Evolutionary conservation across 2,797 vertebrate genomes (phyloP).

Genomic region (Micromesistius poutassou): DNA sequence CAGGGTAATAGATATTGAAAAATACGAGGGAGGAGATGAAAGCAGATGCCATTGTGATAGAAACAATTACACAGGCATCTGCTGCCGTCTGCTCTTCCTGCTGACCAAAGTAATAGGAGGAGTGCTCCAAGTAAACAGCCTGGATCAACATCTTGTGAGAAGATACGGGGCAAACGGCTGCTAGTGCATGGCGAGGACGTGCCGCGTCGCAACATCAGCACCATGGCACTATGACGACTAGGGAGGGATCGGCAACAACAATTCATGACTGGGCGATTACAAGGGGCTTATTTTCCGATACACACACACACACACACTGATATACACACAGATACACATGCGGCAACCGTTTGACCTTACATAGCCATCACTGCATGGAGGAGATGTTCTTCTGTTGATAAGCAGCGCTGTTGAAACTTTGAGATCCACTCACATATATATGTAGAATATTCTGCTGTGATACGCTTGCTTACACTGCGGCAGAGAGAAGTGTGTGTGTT

Average conservation of each 20-base stretch:
- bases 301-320: neutral
- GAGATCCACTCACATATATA: neutral
- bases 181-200: neutral
- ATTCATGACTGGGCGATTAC: neutral
- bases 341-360: neutral
- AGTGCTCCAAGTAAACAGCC: neutral
- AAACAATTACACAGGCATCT: neutral
- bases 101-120: constrained; percentile 1
- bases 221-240: neutral
- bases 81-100: neutral
- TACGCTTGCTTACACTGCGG: neutral
- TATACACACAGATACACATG: neutral
- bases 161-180: neutral
- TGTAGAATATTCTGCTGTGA: neutral
- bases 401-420: neutral
- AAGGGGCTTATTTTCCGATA: neutral
- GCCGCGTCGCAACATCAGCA: neutral
- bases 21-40: neutral
- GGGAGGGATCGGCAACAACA: neutral
- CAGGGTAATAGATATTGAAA: neutral
- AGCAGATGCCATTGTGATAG: neutral
- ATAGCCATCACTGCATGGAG: neutral
- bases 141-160: neutral
- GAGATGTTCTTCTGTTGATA: neutral
- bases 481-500: neutral